These are phyloP conservation scores for Pelmatolapia mariae DNA, from an alignment of 2,113 vertebrate genomes.

Conservation along the genomic window DNA sequence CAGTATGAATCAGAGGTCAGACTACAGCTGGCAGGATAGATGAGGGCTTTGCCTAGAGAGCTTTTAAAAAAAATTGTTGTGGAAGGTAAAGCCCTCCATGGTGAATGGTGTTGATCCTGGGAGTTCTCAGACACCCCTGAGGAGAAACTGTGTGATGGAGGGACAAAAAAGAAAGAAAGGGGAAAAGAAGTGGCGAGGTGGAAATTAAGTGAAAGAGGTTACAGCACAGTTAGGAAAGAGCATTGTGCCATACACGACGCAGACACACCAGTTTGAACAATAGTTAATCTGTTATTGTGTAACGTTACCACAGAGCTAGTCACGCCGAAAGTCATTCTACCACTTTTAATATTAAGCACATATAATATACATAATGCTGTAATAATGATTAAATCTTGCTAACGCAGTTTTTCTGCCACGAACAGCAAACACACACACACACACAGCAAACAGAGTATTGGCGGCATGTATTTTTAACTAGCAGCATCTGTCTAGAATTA, in stretches of 20 bases:
- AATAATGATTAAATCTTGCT: neutral
- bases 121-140: neutral
- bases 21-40: neutral
- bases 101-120: neutral
- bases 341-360: neutral
- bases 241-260: neutral
- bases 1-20: constrained; percentile 28
- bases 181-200: neutral
- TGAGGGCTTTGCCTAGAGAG: neutral
- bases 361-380: neutral
- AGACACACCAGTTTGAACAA: neutral
- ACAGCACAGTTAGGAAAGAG: neutral
- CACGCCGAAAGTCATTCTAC: neutral
- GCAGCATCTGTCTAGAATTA: neutral
- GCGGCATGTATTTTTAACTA: neutral
- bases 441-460: neutral
- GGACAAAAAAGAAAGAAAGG: neutral
- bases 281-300: neutral
- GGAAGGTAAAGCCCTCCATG: neutral
- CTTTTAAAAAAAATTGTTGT: neutral
- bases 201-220: neutral
- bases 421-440: neutral
- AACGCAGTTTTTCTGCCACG: neutral
- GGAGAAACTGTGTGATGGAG: neutral
- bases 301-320: neutral